Conservation (phyloP, 2,113 vertebrate species). For the Tyto alba region DNA sequence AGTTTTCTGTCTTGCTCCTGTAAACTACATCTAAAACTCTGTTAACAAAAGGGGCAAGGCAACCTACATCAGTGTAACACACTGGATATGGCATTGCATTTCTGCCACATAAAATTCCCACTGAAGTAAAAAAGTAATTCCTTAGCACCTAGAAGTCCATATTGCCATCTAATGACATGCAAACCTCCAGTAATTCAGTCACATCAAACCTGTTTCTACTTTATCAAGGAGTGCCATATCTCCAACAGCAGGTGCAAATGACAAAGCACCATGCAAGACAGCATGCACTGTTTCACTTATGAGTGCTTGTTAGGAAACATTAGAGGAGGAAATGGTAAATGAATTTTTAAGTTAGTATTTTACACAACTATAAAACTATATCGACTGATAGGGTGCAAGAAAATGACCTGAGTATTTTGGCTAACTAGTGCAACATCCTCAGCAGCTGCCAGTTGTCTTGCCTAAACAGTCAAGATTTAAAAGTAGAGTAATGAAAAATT, state of each 20-base stretch:
- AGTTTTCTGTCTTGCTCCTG: not conserved
- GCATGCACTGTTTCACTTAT: accelerated
- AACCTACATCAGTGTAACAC: accelerated
- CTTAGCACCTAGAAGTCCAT: not conserved
- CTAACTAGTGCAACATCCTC: not conserved
- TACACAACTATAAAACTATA: not conserved
- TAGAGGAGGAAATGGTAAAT: not conserved
- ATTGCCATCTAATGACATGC: not conserved
- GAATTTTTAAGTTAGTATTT: not conserved
- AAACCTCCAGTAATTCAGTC: not conserved
- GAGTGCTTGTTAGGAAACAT: not conserved
- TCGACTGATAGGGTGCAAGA: not conserved
- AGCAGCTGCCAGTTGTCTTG: not conserved
- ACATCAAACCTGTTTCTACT: not conserved
- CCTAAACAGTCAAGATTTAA: not conserved
- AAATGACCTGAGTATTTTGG: not conserved
- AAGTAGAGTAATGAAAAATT: not conserved
- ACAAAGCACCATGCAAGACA: not conserved
- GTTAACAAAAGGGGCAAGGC: not conserved
- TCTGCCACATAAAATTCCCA: not conserved
- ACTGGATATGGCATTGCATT: not conserved
- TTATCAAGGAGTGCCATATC: not conserved
- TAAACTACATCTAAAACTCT: not conserved
- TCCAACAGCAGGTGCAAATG: not conserved
- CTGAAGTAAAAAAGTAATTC: not conserved